Evolutionary conservation across 1,140 invertebrate species (phyloP).

Genomic region (Cotesia typhae): DNA sequence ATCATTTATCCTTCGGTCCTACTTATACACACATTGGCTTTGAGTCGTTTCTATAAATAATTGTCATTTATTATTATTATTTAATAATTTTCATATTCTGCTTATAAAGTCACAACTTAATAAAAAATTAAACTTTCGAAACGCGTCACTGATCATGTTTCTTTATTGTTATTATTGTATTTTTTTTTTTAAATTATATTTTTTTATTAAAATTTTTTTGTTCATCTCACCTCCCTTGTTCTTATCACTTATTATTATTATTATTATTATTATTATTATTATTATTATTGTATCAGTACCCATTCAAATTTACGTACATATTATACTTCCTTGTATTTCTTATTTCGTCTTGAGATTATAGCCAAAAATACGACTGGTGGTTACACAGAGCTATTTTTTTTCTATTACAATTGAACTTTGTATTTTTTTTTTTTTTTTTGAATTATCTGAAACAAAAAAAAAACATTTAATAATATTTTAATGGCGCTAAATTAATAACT

Average conservation of each 20-base stretch:
- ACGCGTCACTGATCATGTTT: not conserved
- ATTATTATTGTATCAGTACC: not conserved
- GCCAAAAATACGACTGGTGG: constrained; percentile 64
- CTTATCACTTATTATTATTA: constrained; percentile 8
- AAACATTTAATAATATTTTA: not conserved
- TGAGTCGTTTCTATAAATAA: too few species aligned
- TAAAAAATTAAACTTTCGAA: not conserved
- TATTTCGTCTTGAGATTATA: constrained; percentile 61
- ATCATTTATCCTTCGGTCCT: too few species aligned
- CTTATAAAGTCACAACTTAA: constrained; percentile 2
- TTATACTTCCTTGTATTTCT: constrained; percentile 35
- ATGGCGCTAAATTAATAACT: constrained; percentile 1
- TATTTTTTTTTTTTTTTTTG: too few species aligned
- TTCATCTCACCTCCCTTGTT: not conserved
- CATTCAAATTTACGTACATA: constrained; percentile 8
- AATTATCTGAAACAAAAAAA: too few species aligned
- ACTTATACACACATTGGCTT: too few species aligned
- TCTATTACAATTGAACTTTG: constrained; percentile 12
- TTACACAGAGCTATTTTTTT: constrained; percentile 61
- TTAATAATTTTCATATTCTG: too few species aligned
- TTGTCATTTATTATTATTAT: not conserved
- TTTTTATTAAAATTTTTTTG: constrained; percentile 1
- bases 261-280: too few species aligned
- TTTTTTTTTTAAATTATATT: not conserved
- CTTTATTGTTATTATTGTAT: not conserved